Percentiles rank a stretch among this genome's conserved stretches.
phyloP scores from a whole-genome alignment of 92 coral and sea anemone genomes.

The Palythoa grandis region DNA sequence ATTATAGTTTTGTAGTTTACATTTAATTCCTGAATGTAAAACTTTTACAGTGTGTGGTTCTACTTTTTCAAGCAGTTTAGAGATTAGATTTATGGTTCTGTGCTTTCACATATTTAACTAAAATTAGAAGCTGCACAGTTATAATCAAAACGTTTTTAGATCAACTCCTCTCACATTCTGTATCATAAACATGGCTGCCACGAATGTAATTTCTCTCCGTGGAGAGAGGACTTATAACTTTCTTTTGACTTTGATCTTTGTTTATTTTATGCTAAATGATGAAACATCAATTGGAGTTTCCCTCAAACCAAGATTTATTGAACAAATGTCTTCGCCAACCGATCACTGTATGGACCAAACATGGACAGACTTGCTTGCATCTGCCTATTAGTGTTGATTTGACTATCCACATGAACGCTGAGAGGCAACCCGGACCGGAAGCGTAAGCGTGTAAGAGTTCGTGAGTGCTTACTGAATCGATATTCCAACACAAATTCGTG shows the following conservation, averaged over 20 bases:
- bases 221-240: conserved; percentile 6
- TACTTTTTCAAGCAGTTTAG: no score
- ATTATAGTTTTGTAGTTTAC: no score
- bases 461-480: conserved; percentile 37
- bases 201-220: conserved; percentile 39
- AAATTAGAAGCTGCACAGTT: no score
- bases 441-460: conserved; percentile 20
- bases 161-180: no score
- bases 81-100: no score
- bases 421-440: conserved; percentile 51
- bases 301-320: conserved; percentile 24
- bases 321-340: conserved; percentile 48
- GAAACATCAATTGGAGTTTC: conserved; percentile 29
- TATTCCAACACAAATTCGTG: conserved; percentile 31
- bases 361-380: conserved; percentile 43
- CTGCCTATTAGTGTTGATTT: conserved; percentile 43
- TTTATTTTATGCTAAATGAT: conserved; percentile 24
- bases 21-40: no score
- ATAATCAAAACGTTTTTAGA: no score
- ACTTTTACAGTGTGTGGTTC: no score
- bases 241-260: conserved; percentile 19
- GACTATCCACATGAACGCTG: conserved; percentile 51
- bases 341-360: conserved; percentile 52
- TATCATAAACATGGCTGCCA: conserved; percentile 28
- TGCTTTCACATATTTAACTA: no score